Percentiles rank a stretch among this genome's conserved stretches.
These are phyloP conservation scores for Athetis lepigone DNA, from an alignment of 2,888 invertebrate genomes.

Conservation along the genomic window DNA sequence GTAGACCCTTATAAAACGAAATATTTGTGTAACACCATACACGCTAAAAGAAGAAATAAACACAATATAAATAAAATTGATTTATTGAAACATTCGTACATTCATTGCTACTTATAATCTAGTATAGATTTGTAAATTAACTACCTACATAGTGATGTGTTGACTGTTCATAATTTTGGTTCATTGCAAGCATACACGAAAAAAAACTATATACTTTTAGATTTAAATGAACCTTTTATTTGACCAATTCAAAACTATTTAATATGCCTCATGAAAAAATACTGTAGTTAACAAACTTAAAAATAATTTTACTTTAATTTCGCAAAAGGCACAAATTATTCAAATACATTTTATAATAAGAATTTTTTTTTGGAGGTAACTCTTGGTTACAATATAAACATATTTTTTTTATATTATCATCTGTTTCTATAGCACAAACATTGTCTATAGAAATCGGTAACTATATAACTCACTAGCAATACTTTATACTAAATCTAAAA, in stretches of 20 bases:
- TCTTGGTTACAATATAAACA: neutral
- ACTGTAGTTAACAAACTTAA: neutral
- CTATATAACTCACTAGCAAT: slow-evolving; percentile 18
- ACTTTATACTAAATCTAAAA: slow-evolving; percentile 15
- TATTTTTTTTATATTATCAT: neutral
- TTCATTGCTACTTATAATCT: slow-evolving; percentile 19
- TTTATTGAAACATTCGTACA: slow-evolving; percentile 48
- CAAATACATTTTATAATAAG: neutral
- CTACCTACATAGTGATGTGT: slow-evolving; percentile 11
- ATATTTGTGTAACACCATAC: too few species aligned
- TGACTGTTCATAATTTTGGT: too few species aligned
- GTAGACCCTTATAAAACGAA: too few species aligned
- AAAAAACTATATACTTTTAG: too few species aligned
- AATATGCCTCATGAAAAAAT: neutral
- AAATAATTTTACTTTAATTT: neutral
- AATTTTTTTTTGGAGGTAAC: neutral
- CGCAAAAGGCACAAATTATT: neutral
- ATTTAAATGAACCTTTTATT: too few species aligned
- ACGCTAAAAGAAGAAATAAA: slow-evolving; percentile 13
- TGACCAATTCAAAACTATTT: too few species aligned
- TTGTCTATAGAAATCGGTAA: slow-evolving; percentile 19
- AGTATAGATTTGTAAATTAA: slow-evolving; percentile 21
- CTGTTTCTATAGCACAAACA: neutral
- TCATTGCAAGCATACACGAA: too few species aligned
- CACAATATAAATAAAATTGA: slow-evolving; percentile 29